phyloP scores from a whole-genome alignment of 2,113 vertebrate genomes.

The Elgaria multicarinata region DNA sequence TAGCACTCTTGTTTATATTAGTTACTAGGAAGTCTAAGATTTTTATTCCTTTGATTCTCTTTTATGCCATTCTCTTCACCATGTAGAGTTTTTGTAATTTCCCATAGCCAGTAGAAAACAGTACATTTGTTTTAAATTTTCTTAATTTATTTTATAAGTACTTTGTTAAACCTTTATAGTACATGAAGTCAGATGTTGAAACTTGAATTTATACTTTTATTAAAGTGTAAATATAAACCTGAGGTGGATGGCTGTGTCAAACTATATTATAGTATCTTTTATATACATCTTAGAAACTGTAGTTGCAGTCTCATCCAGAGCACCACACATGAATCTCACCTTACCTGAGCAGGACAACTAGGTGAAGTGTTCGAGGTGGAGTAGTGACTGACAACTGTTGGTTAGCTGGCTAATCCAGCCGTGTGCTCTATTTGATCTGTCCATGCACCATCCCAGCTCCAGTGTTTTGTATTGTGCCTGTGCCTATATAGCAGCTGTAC shows the following conservation, averaged over 20 bases:
- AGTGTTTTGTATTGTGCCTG: not conserved
- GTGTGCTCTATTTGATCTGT: not conserved
- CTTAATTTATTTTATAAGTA: constrained; percentile 43
- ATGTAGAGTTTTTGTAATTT: not conserved
- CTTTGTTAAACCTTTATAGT: constrained; percentile 36
- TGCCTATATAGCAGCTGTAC: not conserved
- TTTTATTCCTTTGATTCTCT: not conserved
- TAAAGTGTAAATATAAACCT: constrained; percentile 22
- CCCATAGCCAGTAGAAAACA: not conserved
- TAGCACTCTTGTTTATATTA: not conserved
- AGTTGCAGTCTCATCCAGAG: not conserved
- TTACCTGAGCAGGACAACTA: not conserved
- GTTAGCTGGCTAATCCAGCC: not conserved
- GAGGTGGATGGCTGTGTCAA: not conserved
- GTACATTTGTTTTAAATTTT: constrained; percentile 35
- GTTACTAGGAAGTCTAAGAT: not conserved
- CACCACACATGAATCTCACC: not conserved
- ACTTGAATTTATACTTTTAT: constrained; percentile 33
- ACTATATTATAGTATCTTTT: not conserved
- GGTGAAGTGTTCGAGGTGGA: not conserved
- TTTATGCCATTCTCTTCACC: not conserved
- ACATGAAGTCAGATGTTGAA: constrained; percentile 44
- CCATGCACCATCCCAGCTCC: not conserved
- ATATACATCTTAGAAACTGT: not conserved
- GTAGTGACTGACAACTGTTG: not conserved